phyloP scores from a whole-genome alignment of 2,113 vertebrate genomes.

The chimpanzee (Pan troglodytes) region DNA sequence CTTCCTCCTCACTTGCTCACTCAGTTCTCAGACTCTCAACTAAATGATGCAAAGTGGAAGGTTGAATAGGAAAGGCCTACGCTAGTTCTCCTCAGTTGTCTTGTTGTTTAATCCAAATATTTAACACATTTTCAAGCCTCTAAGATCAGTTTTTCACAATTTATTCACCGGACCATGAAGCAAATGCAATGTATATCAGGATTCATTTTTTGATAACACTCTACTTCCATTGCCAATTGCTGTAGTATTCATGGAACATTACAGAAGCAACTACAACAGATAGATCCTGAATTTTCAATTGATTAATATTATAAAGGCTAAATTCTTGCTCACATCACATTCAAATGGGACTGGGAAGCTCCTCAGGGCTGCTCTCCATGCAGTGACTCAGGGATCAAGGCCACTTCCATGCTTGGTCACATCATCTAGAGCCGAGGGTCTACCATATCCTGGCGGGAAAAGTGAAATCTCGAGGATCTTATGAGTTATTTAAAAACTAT shows the following conservation, averaged over 20 bases:
- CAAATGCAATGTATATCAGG: neutral
- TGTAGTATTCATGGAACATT: neutral
- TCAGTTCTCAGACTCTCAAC: neutral
- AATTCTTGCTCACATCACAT: neutral
- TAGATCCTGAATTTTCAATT: neutral
- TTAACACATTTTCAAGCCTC: neutral
- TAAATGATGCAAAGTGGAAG: neutral
- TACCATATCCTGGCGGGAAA: neutral
- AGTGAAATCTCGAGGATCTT: neutral
- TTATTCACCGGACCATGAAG: neutral
- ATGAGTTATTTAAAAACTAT: neutral
- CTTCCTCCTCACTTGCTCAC: neutral
- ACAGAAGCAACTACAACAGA: neutral
- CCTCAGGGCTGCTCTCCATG: rapidly evolving
- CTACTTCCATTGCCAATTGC: neutral
- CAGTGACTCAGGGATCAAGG: rapidly evolving
- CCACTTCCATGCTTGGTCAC: neutral
- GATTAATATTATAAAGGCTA: neutral
- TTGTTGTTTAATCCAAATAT: neutral
- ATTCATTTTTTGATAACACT: neutral
- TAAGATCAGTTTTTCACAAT: neutral
- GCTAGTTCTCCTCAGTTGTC: neutral
- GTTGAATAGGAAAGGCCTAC: neutral
- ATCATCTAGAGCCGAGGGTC: neutral
- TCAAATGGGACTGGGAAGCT: neutral